Conservation (phyloP, 2,797 vertebrate species). For the Rhinella marina region DNA sequence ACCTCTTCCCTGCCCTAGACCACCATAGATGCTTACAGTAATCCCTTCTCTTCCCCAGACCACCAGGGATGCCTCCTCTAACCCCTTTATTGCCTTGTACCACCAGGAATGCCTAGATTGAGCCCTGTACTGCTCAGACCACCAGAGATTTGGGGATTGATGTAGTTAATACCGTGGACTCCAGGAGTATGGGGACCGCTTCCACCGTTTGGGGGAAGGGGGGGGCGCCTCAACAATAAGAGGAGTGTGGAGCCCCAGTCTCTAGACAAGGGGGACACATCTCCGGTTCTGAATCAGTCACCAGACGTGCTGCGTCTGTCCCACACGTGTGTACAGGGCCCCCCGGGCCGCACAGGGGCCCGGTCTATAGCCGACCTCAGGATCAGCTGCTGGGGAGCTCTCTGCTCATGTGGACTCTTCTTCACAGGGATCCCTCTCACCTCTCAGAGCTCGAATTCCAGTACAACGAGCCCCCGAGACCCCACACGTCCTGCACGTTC, state of each 20-base stretch:
- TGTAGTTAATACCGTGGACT: no score
- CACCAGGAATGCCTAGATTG: not conserved
- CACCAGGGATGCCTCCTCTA: not conserved
- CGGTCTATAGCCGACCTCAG: not conserved
- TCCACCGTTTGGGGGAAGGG: no score
- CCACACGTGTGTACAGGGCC: not conserved
- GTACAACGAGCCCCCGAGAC: conserved; percentile 41
- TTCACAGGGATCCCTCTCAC: conserved; percentile 62
- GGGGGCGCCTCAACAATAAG: no score
- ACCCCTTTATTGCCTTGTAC: not conserved
- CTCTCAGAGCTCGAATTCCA: conserved; percentile 18
- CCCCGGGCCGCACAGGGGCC: not conserved
- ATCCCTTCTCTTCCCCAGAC: no score
- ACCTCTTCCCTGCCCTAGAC: no score
- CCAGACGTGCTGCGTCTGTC: not conserved
- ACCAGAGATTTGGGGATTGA: not conserved
- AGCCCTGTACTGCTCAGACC: not conserved
- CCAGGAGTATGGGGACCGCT: no score
- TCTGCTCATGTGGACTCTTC: not conserved
- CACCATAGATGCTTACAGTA: no score
- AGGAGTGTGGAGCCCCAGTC: no score
- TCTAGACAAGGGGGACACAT: not conserved
- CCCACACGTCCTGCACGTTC: not conserved
- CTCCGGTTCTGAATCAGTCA: not conserved
- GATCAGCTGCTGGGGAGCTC: not conserved